Base-by-base conservation (phyloP, 1,140 invertebrate species). In the Platyscapa corneri region DNA sequence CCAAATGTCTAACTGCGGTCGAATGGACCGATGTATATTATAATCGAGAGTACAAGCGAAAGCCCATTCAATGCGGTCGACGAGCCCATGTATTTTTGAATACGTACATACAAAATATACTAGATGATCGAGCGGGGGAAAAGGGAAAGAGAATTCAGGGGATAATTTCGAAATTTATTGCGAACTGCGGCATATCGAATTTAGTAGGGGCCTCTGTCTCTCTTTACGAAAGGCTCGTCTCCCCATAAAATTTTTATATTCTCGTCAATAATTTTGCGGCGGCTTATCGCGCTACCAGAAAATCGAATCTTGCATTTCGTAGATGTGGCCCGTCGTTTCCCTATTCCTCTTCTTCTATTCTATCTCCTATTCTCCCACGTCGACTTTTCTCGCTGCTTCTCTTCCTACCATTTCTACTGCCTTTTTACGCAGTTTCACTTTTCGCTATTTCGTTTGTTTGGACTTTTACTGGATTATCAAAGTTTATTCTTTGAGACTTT, bases 221-320 rank as follows among this genome's bases (percentile, higher is more conserved):
- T 32, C 46, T 64, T 14, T 42, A 14, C 18, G 34, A 42, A 42
- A 42, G 30, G 37, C 37, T 42, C 7, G 12, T 27, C 70, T 39
- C 86, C 87, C 86, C 85, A 87, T 88, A 88, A 89, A 89, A 89
- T 87, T 89, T 88, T 87, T 87, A 89, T 86, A 86, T 86, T 87
- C 87, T 90, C 87, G 88, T 90, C 88, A 90, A 89, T 89, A 89
- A 89, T 89, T 89, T 89, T 86, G 84, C 87, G 86, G 86, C 81
- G 86, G 87, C 89, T 89, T 89, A 89, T 89, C 88, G 87, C 82
- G 86, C 46, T 7, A 46, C 86, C 83, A 86, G 88, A 84, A 88
- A 89, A 88, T 88, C 88, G 88, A 89, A 88, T 88, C 87, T 88
- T 77, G 83, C 78, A 78, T 87, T 84, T 83, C 46, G 70, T 60